These are phyloP conservation scores for Lepetodrilus schrolli DNA, from an alignment of 2,888 invertebrate genomes.

Conservation along the genomic window DNA sequence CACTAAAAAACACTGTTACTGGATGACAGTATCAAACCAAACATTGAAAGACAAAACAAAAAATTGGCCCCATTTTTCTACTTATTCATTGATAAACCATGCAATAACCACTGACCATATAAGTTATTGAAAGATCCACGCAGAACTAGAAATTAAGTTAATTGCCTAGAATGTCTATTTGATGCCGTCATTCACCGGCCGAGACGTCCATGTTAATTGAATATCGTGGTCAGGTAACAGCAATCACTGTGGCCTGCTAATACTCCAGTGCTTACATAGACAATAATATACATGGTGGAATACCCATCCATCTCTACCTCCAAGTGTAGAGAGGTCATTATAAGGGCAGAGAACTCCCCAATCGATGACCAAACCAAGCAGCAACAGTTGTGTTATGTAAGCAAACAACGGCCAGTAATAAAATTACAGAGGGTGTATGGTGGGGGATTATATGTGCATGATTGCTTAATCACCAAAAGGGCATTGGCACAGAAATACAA, in stretches of 20 bases:
- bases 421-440: not conserved
- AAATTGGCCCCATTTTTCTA: too few relatives aligned
- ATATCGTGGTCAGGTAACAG: not conserved
- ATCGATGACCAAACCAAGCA: not conserved
- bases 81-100: too few relatives aligned
- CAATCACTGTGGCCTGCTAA: not conserved
- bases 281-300: not conserved
- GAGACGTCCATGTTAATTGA: not conserved
- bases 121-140: not conserved
- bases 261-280: not conserved
- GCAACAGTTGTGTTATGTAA: not conserved
- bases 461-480: not conserved
- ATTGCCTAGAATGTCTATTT: not conserved
- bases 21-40: too few relatives aligned
- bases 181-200: not conserved
- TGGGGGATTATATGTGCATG: slow-evolving; percentile 3
- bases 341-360: slow-evolving; percentile 18
- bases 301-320: not conserved
- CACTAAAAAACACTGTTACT: too few relatives aligned
- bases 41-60: too few relatives aligned
- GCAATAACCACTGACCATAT: too few relatives aligned
- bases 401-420: not conserved
- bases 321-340: not conserved
- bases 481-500: not conserved
- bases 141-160: not conserved